These are phyloP conservation scores for Drosophila hydei DNA, from an alignment of 1,140 invertebrate genomes.

Conservation along the genomic window DNA sequence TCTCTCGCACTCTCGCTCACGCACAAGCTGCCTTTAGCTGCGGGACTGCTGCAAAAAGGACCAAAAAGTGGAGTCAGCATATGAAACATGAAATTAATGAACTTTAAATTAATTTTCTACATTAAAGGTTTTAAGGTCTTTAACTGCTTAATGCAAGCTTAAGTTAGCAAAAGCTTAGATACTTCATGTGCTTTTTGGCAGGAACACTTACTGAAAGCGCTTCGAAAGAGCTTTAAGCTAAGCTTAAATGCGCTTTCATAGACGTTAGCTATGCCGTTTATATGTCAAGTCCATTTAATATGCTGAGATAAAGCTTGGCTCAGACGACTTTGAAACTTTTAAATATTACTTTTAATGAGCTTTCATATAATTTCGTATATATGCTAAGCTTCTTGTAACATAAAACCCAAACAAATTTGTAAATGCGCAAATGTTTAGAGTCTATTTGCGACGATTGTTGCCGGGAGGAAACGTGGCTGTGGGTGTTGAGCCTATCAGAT, in stretches of 20 bases:
- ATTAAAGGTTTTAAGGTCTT: background rate
- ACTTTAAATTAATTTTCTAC: background rate
- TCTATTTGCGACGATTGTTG: slow-evolving; percentile 5
- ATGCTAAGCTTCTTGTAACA: too few relatives aligned
- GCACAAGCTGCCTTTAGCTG: background rate
- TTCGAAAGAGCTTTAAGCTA: background rate
- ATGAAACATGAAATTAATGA: background rate
- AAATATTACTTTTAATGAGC: too few relatives aligned
- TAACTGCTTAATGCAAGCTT: background rate
- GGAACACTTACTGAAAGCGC: background rate
- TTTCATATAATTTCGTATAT: too few relatives aligned
- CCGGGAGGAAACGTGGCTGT: slow-evolving; percentile 12
- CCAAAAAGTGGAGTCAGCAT: background rate
- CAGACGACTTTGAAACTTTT: too few relatives aligned
- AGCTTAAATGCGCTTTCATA: background rate
- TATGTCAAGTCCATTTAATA: too few relatives aligned
- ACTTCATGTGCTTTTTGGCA: too few relatives aligned
- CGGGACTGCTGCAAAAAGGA: slow-evolving; percentile 23
- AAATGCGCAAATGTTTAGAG: slow-evolving; percentile 16
- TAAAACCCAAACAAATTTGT: background rate
- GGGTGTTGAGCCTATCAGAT: slow-evolving; percentile 11
- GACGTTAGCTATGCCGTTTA: background rate
- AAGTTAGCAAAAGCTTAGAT: too few relatives aligned
- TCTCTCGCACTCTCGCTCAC: background rate
- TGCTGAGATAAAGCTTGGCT: too few relatives aligned